Evolutionary conservation across 1,140 invertebrate species (phyloP).

Genomic region (Drosophila athabasca): DNA sequence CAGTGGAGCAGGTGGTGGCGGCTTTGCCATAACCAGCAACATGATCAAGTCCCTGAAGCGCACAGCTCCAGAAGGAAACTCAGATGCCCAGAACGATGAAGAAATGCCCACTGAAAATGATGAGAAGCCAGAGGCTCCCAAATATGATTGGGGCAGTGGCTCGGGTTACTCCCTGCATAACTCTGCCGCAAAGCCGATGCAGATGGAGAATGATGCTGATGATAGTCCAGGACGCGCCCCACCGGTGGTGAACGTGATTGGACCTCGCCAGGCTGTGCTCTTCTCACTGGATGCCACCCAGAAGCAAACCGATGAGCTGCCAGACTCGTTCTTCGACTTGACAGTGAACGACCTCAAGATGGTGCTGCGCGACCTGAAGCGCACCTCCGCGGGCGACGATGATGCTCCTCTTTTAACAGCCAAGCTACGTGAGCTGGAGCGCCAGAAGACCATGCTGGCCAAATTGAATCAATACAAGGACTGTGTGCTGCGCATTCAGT

Average conservation of each 20-base stretch:
- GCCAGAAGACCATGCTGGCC: conserved; percentile 86
- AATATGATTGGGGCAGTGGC: conserved; percentile 75
- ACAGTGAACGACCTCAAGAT: conserved; percentile 90
- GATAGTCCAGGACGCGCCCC: conserved; percentile 39
- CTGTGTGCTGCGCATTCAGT: conserved; percentile 91
- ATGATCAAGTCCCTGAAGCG: conserved; percentile 71
- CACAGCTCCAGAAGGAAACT: conserved; percentile 29
- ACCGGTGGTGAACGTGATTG: conserved; percentile 83
- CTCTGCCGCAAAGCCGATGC: neutral
- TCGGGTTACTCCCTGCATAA: conserved; percentile 61
- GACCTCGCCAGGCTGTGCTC: conserved; percentile 88
- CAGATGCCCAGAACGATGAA: neutral
- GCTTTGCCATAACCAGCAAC: conserved; percentile 72
- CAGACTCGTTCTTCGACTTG: conserved; percentile 93
- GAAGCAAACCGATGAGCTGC: conserved; percentile 87
- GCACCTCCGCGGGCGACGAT: conserved; percentile 86
- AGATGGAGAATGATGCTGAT: conserved; percentile 26
- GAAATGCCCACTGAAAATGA: neutral
- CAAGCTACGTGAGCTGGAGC: conserved; percentile 86
- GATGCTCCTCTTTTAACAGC: conserved; percentile 88
- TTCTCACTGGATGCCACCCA: conserved; percentile 87
- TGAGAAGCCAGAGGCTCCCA: conserved; percentile 45
- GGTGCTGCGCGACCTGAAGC: conserved; percentile 89
- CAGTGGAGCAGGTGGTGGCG: conserved; percentile 45
- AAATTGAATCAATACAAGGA: conserved; percentile 88